Base-by-base conservation (phyloP, 2,888 invertebrate species). In the Steinernema hermaphroditum region DNA sequence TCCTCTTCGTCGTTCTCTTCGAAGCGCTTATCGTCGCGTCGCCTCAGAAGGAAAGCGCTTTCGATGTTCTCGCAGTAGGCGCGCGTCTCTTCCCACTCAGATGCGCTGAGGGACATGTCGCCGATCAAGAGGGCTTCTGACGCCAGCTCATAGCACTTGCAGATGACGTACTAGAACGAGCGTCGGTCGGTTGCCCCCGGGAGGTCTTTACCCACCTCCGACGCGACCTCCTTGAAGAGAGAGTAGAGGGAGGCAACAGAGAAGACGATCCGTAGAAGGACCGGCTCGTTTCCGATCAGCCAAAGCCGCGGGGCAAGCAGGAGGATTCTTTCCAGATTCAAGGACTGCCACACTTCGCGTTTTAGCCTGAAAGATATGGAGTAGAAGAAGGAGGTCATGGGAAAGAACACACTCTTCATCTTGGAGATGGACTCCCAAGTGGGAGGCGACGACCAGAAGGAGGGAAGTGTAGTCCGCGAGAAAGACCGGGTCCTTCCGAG, bases 221-320 rank as follows among this genome's bases (percentile, higher is more conserved):
- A 32, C 2, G 62, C 62, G 14, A 62, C 62, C 6, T 62, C 32
- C 62, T 62, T 32, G 62, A 32, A 62, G 16, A 62, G 32, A 2
- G 32, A 62, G n/a, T 62, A 62, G 16, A 62, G 29, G 2, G 62
- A 32, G 4, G 62, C 62, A 29, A 32, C 27, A 32, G 62, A 62
- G 62, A 62, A 62, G 62, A 62, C n/a, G 62, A 62, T 62, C 34
- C 62, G 6, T 1, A 62, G 29, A 32, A 62, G 32, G 34, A 19
- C 32, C 12, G 62, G 62, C 62, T 62, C 62, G 34, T 62, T 62
- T 12, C 62, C 62, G 32, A 62, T 62, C 2, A 32, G 29, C 62
- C 62, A 62, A 32, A 62, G 8, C 9, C 62, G 62, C 16, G 9
- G 2, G 1, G 29, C 62, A 6, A 62, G 29, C 2, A 24, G 32